phyloP scores from a whole-genome alignment of 1,140 invertebrate species.

The Hirudo medicinalis region DNA sequence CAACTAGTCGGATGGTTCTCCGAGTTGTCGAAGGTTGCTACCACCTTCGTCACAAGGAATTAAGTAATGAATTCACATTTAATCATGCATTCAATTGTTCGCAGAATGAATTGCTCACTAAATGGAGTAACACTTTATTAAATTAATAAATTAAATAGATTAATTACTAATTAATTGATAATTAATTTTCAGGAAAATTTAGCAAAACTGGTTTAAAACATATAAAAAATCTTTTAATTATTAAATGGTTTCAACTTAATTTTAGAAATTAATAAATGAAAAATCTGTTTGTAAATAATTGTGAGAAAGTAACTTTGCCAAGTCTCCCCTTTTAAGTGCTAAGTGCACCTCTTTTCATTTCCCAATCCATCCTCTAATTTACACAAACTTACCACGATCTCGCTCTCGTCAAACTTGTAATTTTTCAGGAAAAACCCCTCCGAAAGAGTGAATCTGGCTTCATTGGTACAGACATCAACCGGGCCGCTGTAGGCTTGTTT shows the following conservation, averaged over 20 bases:
- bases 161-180: too few species aligned
- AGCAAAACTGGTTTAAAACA: background rate
- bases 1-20: background rate
- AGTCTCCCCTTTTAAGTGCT: too few species aligned
- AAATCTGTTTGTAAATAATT: background rate
- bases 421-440: background rate
- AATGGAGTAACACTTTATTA: too few species aligned
- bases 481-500: background rate
- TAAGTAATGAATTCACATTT: too few species aligned
- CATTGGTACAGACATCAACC: background rate
- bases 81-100: too few species aligned
- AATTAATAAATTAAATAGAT: background rate
- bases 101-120: too few species aligned
- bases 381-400: background rate
- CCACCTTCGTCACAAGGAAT: too few species aligned
- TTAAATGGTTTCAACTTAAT: background rate
- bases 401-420: background rate
- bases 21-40: too few species aligned
- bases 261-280: background rate
- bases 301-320: too few species aligned
- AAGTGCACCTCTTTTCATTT: too few species aligned
- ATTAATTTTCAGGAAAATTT: too few species aligned
- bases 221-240: background rate
- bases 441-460: conserved; percentile 1
- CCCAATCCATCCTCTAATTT: background rate